A percentile compares a stretch with the other conserved stretches of the same genome.
phyloP scores from a whole-genome alignment of 2,797 vertebrate genomes.

The Danio choprae region DNA sequence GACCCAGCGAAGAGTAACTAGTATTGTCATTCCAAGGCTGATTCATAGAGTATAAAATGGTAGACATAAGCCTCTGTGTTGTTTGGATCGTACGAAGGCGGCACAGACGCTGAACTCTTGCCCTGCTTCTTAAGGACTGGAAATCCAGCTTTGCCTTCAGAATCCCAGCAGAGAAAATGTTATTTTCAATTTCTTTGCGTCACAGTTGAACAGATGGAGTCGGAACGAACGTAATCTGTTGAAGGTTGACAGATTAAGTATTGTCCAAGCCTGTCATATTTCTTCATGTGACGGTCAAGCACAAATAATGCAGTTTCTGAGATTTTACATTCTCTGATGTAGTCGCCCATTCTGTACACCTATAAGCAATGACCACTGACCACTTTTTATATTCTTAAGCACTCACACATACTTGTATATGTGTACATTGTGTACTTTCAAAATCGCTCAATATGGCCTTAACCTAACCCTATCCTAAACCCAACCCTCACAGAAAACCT shows the following conservation, averaged over 20 bases:
- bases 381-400: slow-evolving; percentile 30
- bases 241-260: slow-evolving; percentile 56
- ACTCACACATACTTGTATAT: not conserved
- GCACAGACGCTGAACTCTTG: slow-evolving; percentile 42
- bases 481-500: too few relatives aligned
- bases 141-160: slow-evolving; percentile 28
- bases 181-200: slow-evolving; percentile 26
- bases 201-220: slow-evolving; percentile 34
- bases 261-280: slow-evolving; percentile 48
- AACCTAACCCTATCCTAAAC: too few relatives aligned
- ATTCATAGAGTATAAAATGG: slow-evolving; percentile 22
- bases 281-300: slow-evolving; percentile 44
- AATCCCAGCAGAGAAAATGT: not conserved
- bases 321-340: slow-evolving; percentile 35
- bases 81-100: slow-evolving; percentile 13
- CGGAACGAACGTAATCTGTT: slow-evolving; percentile 47
- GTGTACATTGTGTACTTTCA: too few relatives aligned
- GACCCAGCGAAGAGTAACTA: not conserved
- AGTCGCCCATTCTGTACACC: slow-evolving; percentile 24
- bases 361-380: not conserved
- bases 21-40: slow-evolving; percentile 4
- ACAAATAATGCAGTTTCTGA: slow-evolving; percentile 27
- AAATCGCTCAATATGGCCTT: too few relatives aligned
- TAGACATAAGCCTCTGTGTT: slow-evolving; percentile 16
- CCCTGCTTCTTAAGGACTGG: slow-evolving; percentile 22